These are phyloP conservation scores for Prionace glauca DNA, from an alignment of 2,797 vertebrate species.

Conservation along the genomic window DNA sequence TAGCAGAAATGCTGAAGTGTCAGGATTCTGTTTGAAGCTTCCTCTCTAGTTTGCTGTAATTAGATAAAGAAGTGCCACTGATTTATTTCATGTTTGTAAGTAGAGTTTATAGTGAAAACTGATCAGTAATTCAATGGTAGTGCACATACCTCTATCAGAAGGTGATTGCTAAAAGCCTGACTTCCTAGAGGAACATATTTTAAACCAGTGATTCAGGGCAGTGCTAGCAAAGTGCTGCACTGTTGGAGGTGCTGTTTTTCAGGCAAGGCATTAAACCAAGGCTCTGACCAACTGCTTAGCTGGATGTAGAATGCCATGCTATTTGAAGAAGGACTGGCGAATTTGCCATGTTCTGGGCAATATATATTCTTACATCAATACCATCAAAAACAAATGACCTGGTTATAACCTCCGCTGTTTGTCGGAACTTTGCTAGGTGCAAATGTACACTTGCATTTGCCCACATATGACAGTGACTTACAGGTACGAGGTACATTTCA, in stretches of 20 bases:
- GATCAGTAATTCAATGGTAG: not conserved
- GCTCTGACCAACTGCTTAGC: not conserved
- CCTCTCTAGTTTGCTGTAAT: not conserved
- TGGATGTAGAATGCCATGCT: not conserved
- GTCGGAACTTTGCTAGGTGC: not conserved
- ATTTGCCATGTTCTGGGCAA: not conserved
- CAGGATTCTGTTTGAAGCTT: not conserved
- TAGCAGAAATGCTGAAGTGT: not conserved
- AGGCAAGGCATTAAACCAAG: not conserved
- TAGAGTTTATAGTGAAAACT: not conserved
- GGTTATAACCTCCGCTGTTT: not conserved
- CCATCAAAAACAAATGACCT: not conserved
- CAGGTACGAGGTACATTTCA: not conserved
- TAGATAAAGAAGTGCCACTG: not conserved
- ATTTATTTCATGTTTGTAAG: not conserved
- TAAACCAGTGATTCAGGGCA: not conserved
- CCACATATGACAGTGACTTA: not conserved
- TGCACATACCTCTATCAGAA: not conserved
- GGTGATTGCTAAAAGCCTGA: not conserved
- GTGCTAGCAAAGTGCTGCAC: not conserved
- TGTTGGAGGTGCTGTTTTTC: not conserved
- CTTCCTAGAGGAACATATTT: not conserved
- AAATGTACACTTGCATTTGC: not conserved
- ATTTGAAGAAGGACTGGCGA: not conserved
- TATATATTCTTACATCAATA: not conserved